Evolutionary conservation across 2,888 invertebrate species (phyloP).

Genomic region (Epirrita christyi): DNA sequence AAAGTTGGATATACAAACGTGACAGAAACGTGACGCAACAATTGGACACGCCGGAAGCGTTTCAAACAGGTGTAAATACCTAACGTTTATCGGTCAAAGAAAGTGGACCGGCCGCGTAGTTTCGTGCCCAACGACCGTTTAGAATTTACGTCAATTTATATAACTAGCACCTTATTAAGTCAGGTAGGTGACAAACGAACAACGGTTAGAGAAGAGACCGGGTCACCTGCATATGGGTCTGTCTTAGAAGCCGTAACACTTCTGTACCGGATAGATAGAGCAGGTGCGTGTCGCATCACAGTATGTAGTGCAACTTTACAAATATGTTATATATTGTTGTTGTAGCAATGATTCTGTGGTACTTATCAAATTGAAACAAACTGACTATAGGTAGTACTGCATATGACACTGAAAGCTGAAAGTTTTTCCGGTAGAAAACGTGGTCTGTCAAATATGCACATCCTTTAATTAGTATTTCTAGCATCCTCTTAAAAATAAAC

Average conservation of each 20-base stretch:
- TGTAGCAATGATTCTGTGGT: too few species aligned
- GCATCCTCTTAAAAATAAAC: slow-evolving; percentile 70
- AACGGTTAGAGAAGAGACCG: slow-evolving; percentile 77
- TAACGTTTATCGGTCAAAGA: slow-evolving; percentile 63
- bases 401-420: too few species aligned
- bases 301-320: slow-evolving; percentile 1
- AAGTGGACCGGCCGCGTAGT: slow-evolving; percentile 57
- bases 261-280: slow-evolving; percentile 54
- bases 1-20: slow-evolving; percentile 15
- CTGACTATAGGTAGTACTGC: too few species aligned
- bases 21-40: slow-evolving; percentile 48
- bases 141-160: slow-evolving; percentile 74
- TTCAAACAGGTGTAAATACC: slow-evolving; percentile 50
- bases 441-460: slow-evolving; percentile 40
- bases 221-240: slow-evolving; percentile 72
- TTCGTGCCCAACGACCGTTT: slow-evolving; percentile 54
- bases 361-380: too few species aligned
- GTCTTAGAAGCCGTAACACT: slow-evolving; percentile 63
- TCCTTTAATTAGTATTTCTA: slow-evolving; percentile 64
- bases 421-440: too few species aligned
- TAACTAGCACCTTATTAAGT: slow-evolving; percentile 72
- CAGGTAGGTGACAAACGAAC: slow-evolving; percentile 69
- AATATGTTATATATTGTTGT: neutral
- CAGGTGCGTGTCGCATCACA: neutral
- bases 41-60: slow-evolving; percentile 42